Evolutionary conservation across 2,888 invertebrate species (phyloP), one percentile per base, ranked within the genome.

Genomic region (Napeogenes inachia): DNA sequence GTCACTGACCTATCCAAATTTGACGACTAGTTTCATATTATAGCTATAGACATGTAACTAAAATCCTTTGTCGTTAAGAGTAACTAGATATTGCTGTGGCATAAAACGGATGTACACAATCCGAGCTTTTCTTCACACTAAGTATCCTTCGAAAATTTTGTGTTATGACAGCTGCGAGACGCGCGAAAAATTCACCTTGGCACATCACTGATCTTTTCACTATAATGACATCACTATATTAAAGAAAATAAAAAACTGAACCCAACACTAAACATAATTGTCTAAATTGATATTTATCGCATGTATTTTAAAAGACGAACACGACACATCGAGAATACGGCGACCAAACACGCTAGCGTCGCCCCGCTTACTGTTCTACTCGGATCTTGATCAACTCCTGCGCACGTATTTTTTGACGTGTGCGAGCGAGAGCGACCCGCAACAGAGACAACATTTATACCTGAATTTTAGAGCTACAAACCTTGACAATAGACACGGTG

Each of bases 291-390:
- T 78, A 70, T 78, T 80, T 82, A 81, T 84, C 87, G 82, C 80
- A 80, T 78, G 79, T 78, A 81, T 80, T 86, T 81, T 80, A 74
- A 80, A 85, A 83, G 82, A 76, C 71, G 71, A 76, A 79, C 79
- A 79, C 79, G 78, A 76, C 70, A 73, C 74, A 76, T 75, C 63
- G 69, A 65, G 62, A 69, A 66, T 73, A 70, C 74, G 66, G 70
- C 88, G 80, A 82, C 89, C 84, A 82, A 83, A 85, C 87, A 81
- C 87, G 81, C 76, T 80, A 77, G 80, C 83, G 84, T 77, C 85
- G 83, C 82, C 80, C 78, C 87, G 88, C 87, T 85, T 80, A 90
- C 90, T 90, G 81, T 77, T 78, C 76, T 75, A 80, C 79, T 80
- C 77, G 75, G 76, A 78, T 79, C 73, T 70, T 75, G 76, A 81